These are phyloP conservation scores for Eupithecia exiguata DNA, from an alignment of 2,888 invertebrate genomes.

Conservation along the genomic window DNA sequence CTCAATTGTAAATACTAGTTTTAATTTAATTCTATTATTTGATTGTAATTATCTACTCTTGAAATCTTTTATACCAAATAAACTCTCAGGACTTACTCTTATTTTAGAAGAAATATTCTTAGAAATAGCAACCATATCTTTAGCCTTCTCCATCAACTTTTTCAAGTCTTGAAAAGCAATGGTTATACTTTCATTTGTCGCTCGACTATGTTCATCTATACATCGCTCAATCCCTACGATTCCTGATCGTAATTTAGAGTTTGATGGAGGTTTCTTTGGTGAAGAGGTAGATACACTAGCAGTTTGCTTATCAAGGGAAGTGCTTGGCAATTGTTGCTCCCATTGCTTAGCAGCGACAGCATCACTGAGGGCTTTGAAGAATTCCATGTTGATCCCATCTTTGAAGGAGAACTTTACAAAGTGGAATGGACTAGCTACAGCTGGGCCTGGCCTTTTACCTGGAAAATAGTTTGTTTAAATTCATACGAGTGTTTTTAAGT, in stretches of 20 bases:
- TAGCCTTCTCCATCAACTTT: slow-evolving; percentile 97
- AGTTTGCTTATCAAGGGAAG: slow-evolving; percentile 44
- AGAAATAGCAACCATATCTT: slow-evolving; percentile 97
- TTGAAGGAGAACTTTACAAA: slow-evolving; percentile 94
- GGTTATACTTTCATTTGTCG: slow-evolving; percentile 95
- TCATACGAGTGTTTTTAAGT: background rate
- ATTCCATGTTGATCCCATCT: slow-evolving; percentile 88
- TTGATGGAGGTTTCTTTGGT: slow-evolving; percentile 62
- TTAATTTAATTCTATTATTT: too few species aligned
- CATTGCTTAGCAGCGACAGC: slow-evolving; percentile 86
- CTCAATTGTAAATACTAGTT: too few species aligned
- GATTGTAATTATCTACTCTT: too few species aligned
- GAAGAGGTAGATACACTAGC: slow-evolving; percentile 52
- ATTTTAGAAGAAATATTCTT: slow-evolving; percentile 96
- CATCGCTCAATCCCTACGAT: slow-evolving; percentile 98
- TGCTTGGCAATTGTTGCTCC: slow-evolving; percentile 76
- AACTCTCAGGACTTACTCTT: slow-evolving; percentile 76
- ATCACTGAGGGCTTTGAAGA: slow-evolving; percentile 85
- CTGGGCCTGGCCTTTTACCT: slow-evolving; percentile 90
- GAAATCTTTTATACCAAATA: background rate
- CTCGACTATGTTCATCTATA: slow-evolving; percentile 94
- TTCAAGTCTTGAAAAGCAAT: slow-evolving; percentile 97
- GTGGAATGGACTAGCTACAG: slow-evolving; percentile 87
- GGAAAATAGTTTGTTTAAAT: slow-evolving; percentile 38
- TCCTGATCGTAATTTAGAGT: slow-evolving; percentile 91